Base-by-base conservation (phyloP, 1,140 invertebrate genomes). In the Ruditapes philippinarum region DNA sequence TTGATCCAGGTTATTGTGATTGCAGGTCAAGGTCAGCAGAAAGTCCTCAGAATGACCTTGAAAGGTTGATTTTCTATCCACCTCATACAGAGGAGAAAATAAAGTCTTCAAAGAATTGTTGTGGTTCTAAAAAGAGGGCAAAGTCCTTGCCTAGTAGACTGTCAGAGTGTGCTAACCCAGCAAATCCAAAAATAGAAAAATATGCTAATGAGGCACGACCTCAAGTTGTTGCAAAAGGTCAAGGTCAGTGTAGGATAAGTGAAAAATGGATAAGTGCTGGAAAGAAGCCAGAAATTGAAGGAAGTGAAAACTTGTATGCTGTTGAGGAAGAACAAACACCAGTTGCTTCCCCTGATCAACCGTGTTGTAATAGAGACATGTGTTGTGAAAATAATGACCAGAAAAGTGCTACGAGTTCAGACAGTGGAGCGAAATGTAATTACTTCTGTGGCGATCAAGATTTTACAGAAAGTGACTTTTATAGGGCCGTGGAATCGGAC, bases 21-120 rank as follows among this genome's bases (percentile, higher is more conserved):
- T 89, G 87, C 14, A 88, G 93, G 40, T 88, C 90, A 38, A 90
- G 87, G 38, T 57, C 65, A 87, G 88, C 70, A 76, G 42, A 88
- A 70, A 88, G 93, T 88, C 92, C 92, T 19, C 79, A 82, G 70
- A 92, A 89, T 78, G 92, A 95, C 83, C 91, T 95, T 83, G 94
- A 95, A 68, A 83, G 93, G n/a, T 78, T 95, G 5, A 90, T 95
- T 31, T 95, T 95, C 74, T 92, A 91, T 45, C 94, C 94, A 70
- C 94, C 94, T 17, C 94, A 95, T 88, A 89, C 94, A 17, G 94
- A 94, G 76, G 91, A 90, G 40, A 88, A 73, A 42, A 84, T 88
- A 5, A 89, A 89, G 54, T 85, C 62, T 33, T 45, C 80, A 14
- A 73, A 79, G 57, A 38, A 74, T 49, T 80, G 73, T 57, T 70